phyloP scores from a whole-genome alignment of 2,888 invertebrate genomes.

The Spicauda simplicius region DNA sequence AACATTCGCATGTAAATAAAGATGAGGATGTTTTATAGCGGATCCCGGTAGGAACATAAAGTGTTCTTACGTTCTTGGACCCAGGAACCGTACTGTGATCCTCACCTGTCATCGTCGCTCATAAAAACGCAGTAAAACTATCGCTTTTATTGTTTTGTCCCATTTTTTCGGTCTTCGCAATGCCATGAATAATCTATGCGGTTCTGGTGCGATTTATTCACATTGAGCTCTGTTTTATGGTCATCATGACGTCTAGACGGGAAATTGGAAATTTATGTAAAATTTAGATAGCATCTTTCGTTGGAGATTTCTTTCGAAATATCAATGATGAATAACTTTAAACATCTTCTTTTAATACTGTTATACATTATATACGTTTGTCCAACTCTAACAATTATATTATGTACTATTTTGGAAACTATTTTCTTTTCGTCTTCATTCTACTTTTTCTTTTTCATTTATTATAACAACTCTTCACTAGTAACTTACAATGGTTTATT shows the following conservation, averaged over 20 bases:
- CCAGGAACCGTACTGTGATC: slow-evolving; percentile 35
- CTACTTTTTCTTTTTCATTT: no score
- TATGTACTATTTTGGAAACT: no score
- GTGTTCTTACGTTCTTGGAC: slow-evolving; percentile 23
- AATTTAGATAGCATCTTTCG: not conserved
- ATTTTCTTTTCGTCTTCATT: no score
- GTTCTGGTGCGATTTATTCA: slow-evolving; percentile 2
- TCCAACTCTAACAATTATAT: no score
- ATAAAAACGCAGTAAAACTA: slow-evolving; percentile 69
- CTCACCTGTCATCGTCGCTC: slow-evolving; percentile 66
- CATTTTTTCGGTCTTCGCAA: slow-evolving; percentile 60
- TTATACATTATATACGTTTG: no score
- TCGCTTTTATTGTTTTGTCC: slow-evolving; percentile 66
- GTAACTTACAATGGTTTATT: no score
- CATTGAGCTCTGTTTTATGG: slow-evolving; percentile 24
- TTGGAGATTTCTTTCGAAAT: not conserved
- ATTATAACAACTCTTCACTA: no score
- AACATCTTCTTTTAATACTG: no score
- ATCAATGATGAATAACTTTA: no score
- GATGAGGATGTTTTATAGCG: slow-evolving; percentile 33
- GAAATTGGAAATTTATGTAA: not conserved
- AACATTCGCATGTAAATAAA: slow-evolving; percentile 28
- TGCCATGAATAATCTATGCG: slow-evolving; percentile 58
- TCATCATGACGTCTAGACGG: slow-evolving; percentile 28
- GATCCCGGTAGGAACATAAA: slow-evolving; percentile 34